Evolutionary conservation across 2,888 invertebrate genomes (phyloP).

Genomic region (Cecidostiba fungosa): DNA sequence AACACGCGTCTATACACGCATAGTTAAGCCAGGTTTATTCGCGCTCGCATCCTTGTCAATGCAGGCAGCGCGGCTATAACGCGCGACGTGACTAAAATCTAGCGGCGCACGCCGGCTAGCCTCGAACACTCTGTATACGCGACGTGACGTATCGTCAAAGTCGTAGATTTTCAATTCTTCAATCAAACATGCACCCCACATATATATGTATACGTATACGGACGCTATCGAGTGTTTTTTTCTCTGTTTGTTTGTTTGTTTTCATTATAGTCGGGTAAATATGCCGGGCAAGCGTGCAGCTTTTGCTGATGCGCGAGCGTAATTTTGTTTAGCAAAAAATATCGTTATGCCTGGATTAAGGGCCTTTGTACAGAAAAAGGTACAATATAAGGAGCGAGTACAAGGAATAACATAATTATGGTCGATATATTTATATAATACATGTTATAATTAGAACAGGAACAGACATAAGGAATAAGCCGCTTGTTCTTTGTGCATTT

Average conservation of each 20-base stretch:
- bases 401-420: no score
- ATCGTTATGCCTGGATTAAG: neutral
- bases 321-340: constrained; percentile 5
- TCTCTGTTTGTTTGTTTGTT: neutral
- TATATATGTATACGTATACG: neutral
- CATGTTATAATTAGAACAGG: no score
- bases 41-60: constrained; percentile 18
- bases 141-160: constrained; percentile 54
- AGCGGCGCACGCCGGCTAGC: constrained; percentile 9
- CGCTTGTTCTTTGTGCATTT: no score
- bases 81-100: constrained; percentile 30
- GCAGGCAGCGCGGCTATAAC: neutral
- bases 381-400: no score
- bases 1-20: constrained; percentile 65
- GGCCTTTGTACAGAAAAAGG: no score
- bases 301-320: neutral
- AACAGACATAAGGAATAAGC: no score
- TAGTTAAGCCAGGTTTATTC: constrained; percentile 54
- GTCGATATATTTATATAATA: no score
- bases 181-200: constrained; percentile 20
- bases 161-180: constrained; percentile 51
- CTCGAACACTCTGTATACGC: neutral
- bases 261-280: constrained; percentile 14
- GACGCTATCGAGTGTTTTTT: neutral
- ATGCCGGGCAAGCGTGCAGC: neutral